Evolutionary conservation across 2,113 vertebrate species (phyloP), one percentile per base, ranked within the genome.

Genomic region (Platycercus adscitus): DNA sequence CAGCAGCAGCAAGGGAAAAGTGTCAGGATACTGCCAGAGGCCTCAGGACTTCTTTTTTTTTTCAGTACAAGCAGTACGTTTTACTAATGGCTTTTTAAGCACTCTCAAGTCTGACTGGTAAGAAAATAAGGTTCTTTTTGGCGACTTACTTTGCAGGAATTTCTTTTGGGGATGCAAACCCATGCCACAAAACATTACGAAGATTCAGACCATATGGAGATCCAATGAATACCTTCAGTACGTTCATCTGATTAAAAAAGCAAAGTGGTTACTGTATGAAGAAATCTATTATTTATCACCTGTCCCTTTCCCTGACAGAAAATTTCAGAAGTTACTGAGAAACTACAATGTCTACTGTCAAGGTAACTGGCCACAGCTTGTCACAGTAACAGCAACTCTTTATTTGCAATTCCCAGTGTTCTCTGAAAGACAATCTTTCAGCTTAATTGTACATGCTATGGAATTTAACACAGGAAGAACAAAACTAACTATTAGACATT

Each of bases 151-250:
- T 98, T 7, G 78, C 89, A 81, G 98, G 98, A 75, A 98, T 95
- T 79, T 98, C 98, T 28, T 84, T 31, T 19, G 98, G 98, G 11
- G 98, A 96, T 0, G 96, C 98, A 90, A 98, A 98, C 11, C 98
- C 98, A 33, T 98, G 98, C 98, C 98, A 98, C 39, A 98, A 88
- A 94, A 98, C 33, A 35, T 98, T 98, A 31, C 98, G 98, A 75
- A 98, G 97, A 92, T 98, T 98, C 71, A 98, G 96, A 71, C 98
- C 98, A n/a, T 44, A 7, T 0, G 98, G 98, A 49, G 98, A 98
- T 39, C 98, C 98, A 58, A 98, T 52, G 82, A 98, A 98, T 53
- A 98, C 79, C 39, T 24, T 97, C 23, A 98, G 92, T 18, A 98
- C 83, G 6, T 98, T 49, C 98, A 98, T 98, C 98, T 98, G 85